phyloP scores from a whole-genome alignment of 1,140 invertebrate species.

The Triops cancriformis region DNA sequence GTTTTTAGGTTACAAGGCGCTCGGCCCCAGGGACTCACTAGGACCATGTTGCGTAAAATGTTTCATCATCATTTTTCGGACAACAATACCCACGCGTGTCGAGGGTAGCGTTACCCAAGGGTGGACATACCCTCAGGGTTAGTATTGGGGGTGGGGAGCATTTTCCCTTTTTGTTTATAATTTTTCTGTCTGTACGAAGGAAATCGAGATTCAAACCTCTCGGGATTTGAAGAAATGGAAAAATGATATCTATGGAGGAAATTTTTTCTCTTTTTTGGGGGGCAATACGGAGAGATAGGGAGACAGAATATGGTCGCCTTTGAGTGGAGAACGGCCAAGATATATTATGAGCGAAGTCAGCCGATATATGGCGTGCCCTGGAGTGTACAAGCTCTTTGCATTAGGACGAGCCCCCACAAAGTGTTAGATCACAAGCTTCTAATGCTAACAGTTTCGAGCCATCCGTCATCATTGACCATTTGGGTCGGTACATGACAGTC shows the following conservation, averaged over 20 bases:
- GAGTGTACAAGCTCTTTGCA: conserved; percentile 13
- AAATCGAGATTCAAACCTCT: neutral
- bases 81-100: neutral
- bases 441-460: neutral
- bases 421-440: conserved; percentile 13
- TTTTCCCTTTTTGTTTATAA: too few relatives aligned
- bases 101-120: neutral
- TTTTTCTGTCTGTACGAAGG: too few relatives aligned
- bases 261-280: too few relatives aligned
- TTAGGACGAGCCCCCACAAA: neutral
- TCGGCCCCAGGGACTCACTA: neutral
- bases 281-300: too few relatives aligned
- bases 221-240: neutral
- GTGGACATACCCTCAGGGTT: neutral
- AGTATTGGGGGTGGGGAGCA: neutral
- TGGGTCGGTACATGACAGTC: neutral
- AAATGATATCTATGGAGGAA: neutral
- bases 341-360: neutral
- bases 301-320: too few relatives aligned
- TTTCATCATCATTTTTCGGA: conserved; percentile 14
- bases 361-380: conserved; percentile 3
- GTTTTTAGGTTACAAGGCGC: neutral
- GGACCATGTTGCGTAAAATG: conserved; percentile 3
- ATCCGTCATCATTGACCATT: conserved; percentile 10
- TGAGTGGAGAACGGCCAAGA: neutral